Evolutionary conservation across 2,797 vertebrate genomes (phyloP), one percentile per base, ranked within the genome.

Genomic region (Bucorvus abyssinicus): DNA sequence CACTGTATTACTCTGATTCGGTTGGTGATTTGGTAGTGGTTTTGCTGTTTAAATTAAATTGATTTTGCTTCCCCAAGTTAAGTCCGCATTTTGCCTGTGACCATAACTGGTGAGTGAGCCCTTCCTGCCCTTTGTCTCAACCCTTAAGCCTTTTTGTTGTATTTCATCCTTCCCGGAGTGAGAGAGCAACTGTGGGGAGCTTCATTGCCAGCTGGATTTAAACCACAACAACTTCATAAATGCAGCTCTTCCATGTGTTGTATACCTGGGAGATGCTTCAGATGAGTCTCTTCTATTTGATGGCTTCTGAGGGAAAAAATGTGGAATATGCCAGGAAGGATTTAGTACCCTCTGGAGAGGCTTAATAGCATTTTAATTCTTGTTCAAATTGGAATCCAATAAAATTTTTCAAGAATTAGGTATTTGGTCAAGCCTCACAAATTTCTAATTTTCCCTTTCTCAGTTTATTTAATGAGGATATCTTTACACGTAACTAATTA

Each of bases 401-500:
- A 65, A 26, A 4, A 20, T 50, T 83, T 89, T 91, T 75, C 32
- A 70, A 45, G 55, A 64, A 5, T 83, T 59, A 56, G 6, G 20
- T 83, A 70, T 89, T 85, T 93, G 56, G 60, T 89, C 57, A 94
- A 96, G 84, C 79, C 29, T 88, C 70, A 77, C 50, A 91, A 80
- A 94, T 87, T 90, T 84, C 73, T 65, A 74, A 69, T 90, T 92
- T 79, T 84, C 29, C 29, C 8, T 90, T 89, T 59, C 61, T 89
- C 45, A 59, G 8, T 6, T 74, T 87, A 24, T 87, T 87, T 84
- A 84, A 65, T 63, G 32, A 80, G 14, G 49, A 13, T 74, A 63
- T 44, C 34, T 77, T 90, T 78, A 60, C 34, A 61, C 6, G 17
- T 70, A 50, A 45, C 14, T 36, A 47, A 71, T 55, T 2, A 30